These are phyloP conservation scores for Mesembrinibis cayennensis DNA, from an alignment of 2,113 vertebrate genomes.

Conservation along the genomic window DNA sequence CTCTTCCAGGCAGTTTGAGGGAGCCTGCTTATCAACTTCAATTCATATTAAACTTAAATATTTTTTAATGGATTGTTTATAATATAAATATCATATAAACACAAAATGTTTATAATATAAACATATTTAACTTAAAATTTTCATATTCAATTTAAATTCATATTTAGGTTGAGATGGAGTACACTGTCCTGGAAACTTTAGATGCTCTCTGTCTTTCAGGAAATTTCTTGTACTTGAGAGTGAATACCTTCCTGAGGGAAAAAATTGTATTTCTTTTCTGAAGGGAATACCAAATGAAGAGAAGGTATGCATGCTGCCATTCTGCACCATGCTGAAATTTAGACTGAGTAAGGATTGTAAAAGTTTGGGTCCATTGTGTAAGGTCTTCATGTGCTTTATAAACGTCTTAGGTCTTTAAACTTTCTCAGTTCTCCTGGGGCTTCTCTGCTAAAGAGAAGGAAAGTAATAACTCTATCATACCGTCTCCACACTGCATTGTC, in stretches of 20 bases:
- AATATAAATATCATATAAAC: background rate
- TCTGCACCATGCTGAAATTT: background rate
- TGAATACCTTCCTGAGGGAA: background rate
- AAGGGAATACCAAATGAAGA: background rate
- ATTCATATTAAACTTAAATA: background rate
- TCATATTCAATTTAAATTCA: background rate
- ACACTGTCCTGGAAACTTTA: background rate
- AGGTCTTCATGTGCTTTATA: background rate
- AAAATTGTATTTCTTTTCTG: background rate
- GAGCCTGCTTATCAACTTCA: background rate
- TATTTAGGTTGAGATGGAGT: background rate
- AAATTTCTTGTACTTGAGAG: background rate
- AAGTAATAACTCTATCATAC: background rate
- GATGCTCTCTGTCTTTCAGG: background rate
- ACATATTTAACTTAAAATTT: background rate
- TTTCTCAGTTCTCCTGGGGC: background rate
- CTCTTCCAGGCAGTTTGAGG: background rate
- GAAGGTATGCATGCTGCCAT: background rate
- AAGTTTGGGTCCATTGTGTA: background rate
- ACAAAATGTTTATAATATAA: background rate
- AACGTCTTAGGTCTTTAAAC: background rate
- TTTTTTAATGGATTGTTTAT: background rate
- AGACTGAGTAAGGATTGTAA: background rate
- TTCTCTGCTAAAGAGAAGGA: background rate
- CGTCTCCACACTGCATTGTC: background rate